Base-by-base conservation (phyloP, 1,140 invertebrate genomes). In the Drosophila burlai region DNA sequence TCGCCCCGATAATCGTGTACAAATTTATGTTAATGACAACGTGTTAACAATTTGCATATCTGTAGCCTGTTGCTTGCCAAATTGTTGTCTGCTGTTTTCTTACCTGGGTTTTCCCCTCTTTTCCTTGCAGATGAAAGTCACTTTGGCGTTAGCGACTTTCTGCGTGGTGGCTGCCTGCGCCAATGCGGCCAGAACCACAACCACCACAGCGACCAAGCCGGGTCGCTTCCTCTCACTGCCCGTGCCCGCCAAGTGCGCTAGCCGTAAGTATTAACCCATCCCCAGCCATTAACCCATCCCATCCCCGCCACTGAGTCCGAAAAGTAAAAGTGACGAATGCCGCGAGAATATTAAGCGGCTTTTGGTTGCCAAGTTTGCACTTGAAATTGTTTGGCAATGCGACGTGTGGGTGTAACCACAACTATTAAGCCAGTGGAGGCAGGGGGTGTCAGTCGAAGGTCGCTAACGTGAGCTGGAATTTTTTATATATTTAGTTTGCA, bases 201-300 rank as follows among this genome's bases (percentile, higher is more conserved):
- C 87, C 64, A 92, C 83, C 50, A 89, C 89, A 80, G 86, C 94
- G 43, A 93, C 92, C 65, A 93, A 93, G 75, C 91, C 92, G 42
- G 96, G 96, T 86, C 94, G 97, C 90, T 97, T 97, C 94, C 94
- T 97, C 58, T 96, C 96, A 52, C 94, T 97, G 60, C 97, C 97
- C 26, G 94, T 95, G 64, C 94, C 97, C 69, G 94, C 96, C 85
- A 97, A 97, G 94, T 97, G 97, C 93, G 95, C 96, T 40, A 96
- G 95, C 93, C 95, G 97, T 97, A 94, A 97, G 96, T 96, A 83
- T 31, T 16, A 21, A 15, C 47, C 36, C 21, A 24, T 18, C 24
- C 11, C 11, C 13, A 42, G 4, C 4, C 18, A 18, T 55, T 18
- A 31, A 21, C 31, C 52, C 40, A 31, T 13, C 57, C 6, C 7